Percentiles rank a stretch among this genome's conserved stretches.
phyloP scores from a whole-genome alignment of 1,140 invertebrate genomes.

The Drosophila littoralis region DNA sequence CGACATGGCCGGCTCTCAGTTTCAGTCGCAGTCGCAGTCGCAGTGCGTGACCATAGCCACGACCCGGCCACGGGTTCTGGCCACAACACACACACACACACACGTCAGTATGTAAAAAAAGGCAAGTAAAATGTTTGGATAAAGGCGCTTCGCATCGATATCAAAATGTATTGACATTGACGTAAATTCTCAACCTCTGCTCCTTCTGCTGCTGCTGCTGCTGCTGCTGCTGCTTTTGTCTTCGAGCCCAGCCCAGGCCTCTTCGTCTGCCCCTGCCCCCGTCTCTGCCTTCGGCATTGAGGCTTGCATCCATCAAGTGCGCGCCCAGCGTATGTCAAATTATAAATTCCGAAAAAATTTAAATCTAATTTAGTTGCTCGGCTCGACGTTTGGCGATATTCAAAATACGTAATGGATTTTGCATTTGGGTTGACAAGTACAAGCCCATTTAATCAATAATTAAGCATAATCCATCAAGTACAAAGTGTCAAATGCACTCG shows the following conservation, averaged over 20 bases:
- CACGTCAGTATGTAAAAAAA: not conserved
- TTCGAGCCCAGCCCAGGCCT: not conserved
- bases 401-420: conserved; percentile 77
- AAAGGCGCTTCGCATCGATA: conserved; percentile 45
- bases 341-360: conserved; percentile 72
- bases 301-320: conserved; percentile 69
- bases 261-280: not conserved
- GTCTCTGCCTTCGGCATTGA: not conserved
- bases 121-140: conserved; percentile 8
- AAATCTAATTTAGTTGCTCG: conserved; percentile 69
- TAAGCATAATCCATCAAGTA: conserved; percentile 81
- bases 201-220: not conserved
- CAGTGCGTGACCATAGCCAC: conserved; percentile 40
- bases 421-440: conserved; percentile 72
- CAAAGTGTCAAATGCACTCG: conserved; percentile 82
- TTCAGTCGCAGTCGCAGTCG: not conserved
- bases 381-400: conserved; percentile 43
- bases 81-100: conserved; percentile 10
- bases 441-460: conserved; percentile 83
- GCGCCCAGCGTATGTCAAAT: conserved; percentile 67
- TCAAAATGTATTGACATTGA: conserved; percentile 36
- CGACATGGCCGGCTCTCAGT: conserved; percentile 38
- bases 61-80: conserved; percentile 15
- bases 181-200: conserved; percentile 21
- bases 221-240: conserved; percentile 4